Conservation (phyloP, 1,140 invertebrate species). For the Ruditapes philippinarum region DNA sequence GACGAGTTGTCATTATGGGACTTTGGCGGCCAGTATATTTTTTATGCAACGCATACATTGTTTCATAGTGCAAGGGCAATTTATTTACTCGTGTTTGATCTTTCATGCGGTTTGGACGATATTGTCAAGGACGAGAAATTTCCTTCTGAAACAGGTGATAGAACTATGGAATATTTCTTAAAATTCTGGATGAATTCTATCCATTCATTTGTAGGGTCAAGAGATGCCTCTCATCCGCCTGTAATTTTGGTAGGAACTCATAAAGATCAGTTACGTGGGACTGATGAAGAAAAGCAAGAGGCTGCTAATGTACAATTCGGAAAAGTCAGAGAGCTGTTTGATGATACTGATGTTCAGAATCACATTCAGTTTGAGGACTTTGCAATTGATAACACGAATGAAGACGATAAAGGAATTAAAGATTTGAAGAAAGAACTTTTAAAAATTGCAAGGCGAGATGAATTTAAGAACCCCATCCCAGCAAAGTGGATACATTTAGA, state of each 20-base stretch:
- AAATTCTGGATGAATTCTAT: conserved; percentile 8
- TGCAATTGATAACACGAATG: neutral
- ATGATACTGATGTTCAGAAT: neutral
- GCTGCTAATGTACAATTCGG: neutral
- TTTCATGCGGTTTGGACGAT: neutral
- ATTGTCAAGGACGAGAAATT: neutral
- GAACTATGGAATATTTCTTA: neutral
- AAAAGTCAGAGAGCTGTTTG: neutral
- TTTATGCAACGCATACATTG: conserved; percentile 6
- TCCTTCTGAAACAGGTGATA: neutral
- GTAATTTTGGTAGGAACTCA: conserved; percentile 2
- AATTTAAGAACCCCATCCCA: neutral
- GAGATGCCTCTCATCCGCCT: neutral
- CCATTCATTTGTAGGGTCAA: neutral
- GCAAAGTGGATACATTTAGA: conserved; percentile 1
- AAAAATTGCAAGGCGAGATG: neutral
- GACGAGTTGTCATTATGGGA: neutral
- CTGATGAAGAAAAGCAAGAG: neutral
- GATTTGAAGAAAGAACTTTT: neutral
- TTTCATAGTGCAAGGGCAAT: neutral
- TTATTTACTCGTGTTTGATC: neutral
- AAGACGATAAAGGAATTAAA: neutral
- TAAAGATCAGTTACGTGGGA: neutral
- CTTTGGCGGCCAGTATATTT: neutral
- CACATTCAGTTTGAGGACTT: neutral